phyloP scores from a whole-genome alignment of 2,888 invertebrate genomes.

The Ceriagrion tenellum region DNA sequence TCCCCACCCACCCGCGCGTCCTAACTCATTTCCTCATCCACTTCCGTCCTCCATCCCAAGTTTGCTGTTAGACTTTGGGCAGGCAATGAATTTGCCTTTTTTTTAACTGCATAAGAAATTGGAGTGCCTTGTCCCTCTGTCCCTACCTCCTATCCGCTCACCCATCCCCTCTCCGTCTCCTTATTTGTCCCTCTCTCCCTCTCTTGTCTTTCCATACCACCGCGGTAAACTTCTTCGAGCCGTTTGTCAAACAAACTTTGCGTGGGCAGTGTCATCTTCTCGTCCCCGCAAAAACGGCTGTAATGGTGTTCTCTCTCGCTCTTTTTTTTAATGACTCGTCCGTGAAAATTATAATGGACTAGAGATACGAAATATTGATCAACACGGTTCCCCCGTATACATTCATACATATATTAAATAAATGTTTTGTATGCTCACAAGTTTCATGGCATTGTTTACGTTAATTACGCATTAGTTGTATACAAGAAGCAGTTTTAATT shows the following conservation, averaged over 20 bases:
- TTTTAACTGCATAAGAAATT: slow-evolving; percentile 65
- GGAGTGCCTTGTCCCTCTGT: slow-evolving; percentile 53
- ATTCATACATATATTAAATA: background rate
- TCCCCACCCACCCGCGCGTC: background rate
- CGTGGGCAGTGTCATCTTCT: slow-evolving; percentile 64
- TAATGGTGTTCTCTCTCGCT: background rate
- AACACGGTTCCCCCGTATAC: background rate
- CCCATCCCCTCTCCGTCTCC: background rate
- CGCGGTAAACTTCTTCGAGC: slow-evolving; percentile 63
- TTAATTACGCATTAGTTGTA: background rate
- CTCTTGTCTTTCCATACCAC: background rate
- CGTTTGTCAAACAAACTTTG: slow-evolving; percentile 64
- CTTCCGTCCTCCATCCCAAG: slow-evolving; percentile 56
- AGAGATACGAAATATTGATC: slow-evolving; percentile 40
- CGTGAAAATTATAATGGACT: background rate
- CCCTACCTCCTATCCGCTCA: too few relatives aligned
- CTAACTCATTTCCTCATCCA: slow-evolving; percentile 52
- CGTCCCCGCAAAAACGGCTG: slow-evolving; percentile 51
- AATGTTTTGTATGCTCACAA: background rate
- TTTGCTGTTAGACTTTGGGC: slow-evolving; percentile 55
- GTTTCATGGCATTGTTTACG: background rate
- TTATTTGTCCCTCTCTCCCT: background rate
- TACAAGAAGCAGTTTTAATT: background rate
- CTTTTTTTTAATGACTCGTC: slow-evolving; percentile 48
- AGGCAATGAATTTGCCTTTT: slow-evolving; percentile 65